These are phyloP conservation scores for Bembecia ichneumoniformis DNA, from an alignment of 2,888 invertebrate species.

Conservation along the genomic window DNA sequence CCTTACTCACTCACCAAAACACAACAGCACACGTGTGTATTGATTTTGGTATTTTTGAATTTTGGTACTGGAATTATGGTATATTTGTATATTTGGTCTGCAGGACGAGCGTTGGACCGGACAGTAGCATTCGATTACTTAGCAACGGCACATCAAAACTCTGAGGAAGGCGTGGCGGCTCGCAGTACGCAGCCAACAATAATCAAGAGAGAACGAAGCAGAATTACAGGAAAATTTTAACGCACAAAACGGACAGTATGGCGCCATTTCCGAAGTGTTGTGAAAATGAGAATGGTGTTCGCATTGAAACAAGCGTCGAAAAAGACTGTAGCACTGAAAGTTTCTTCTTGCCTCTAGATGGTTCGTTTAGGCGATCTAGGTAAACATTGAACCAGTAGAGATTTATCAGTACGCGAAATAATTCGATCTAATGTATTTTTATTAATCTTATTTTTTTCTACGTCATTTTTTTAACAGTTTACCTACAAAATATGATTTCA, in stretches of 20 bases:
- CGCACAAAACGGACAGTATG: constrained; percentile 32
- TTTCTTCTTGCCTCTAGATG: constrained; percentile 40
- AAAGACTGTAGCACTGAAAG: constrained; percentile 49
- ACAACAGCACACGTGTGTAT: too few relatives aligned
- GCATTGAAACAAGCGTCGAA: constrained; percentile 27
- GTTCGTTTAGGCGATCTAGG: constrained; percentile 7
- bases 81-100: too few relatives aligned
- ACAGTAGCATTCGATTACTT: constrained; percentile 56
- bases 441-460: too few relatives aligned
- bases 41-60: too few relatives aligned
- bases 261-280: constrained; percentile 61
- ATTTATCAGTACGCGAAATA: too few relatives aligned
- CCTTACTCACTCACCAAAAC: too few relatives aligned
- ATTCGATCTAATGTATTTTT: too few relatives aligned
- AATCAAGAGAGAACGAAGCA: constrained; percentile 42
- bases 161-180: constrained; percentile 49
- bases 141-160: constrained; percentile 63
- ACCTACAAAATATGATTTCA: too few relatives aligned
- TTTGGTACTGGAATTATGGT: too few relatives aligned
- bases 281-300: constrained; percentile 42
- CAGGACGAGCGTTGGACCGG: constrained; percentile 57
- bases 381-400: neutral
- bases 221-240: constrained; percentile 46
- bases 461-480: too few relatives aligned
- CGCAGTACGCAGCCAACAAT: constrained; percentile 37